Evolutionary conservation across 2,113 vertebrate genomes (phyloP), one percentile per base, ranked within the genome.

Genomic region (Mormyrus lacerda): DNA sequence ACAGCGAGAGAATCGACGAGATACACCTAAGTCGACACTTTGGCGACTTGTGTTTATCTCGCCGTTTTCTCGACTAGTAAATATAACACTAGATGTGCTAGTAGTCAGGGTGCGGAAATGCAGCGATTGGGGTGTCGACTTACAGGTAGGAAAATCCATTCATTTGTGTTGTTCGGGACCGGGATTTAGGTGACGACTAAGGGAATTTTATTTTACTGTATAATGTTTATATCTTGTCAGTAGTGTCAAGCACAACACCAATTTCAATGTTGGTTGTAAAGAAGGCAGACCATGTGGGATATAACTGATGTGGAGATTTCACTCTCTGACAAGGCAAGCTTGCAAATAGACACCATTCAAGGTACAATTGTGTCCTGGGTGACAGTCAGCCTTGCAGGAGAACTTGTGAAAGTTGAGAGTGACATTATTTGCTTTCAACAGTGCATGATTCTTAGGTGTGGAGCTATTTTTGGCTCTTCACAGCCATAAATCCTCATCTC

Each of bases 341-440:
- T 39, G 48, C 85, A 51, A 87, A 53, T 15, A 55, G 85, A 87
- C 50, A 42, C 85, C 50, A 86, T 51, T 51, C n/a, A 27, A 87
- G 50, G 85, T 27, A 87, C 48, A 87, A 87, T 85, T 85, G 50
- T 31, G 35, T 53, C 85, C 42, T 35, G n/a, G 85, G 50, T 87
- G 85, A 87, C 85, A 53, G 85, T 87, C 85, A 55, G 85, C 50
- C 50, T 53, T 51, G 85, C 85, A 53, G 50, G 50, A 35, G 85
- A 53, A 87, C 85, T 87, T 39, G 48, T 87, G 44, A 53, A 53
- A 53, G 85, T 35, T n/a, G 85, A 3, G 48, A 87, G 47, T 87
- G 85, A 35, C 44, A 87, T 53, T 4, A n/a, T 31, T 51, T 53
- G 50, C 85, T 87, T 87, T 53, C 85, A 87, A 35, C 27, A 87